These are phyloP conservation scores for Drosophila limbata DNA, from an alignment of 2,888 invertebrate species.

Conservation along the genomic window DNA sequence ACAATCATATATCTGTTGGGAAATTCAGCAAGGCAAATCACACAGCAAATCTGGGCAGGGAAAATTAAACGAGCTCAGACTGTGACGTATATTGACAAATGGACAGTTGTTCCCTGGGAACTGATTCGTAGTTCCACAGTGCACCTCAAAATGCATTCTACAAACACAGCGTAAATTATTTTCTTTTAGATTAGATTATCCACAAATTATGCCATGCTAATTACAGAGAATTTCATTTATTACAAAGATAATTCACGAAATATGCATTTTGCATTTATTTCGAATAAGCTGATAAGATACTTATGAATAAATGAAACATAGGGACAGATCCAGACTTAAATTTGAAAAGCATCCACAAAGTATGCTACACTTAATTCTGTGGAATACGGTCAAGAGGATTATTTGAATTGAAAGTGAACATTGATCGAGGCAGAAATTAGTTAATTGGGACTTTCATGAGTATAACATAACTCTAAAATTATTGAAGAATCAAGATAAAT, in stretches of 20 bases:
- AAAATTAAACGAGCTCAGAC: conserved; percentile 4
- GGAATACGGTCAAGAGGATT: neutral
- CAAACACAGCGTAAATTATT: neutral
- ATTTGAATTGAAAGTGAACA: neutral
- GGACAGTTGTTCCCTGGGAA: neutral
- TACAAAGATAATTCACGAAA: no score
- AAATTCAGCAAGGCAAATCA: conserved; percentile 10
- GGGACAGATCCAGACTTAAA: no score
- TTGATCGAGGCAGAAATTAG: neutral
- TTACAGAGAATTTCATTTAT: no score
- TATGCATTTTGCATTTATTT: no score
- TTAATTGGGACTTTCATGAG: neutral
- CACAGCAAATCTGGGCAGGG: conserved; percentile 5
- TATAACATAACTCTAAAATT: neutral
- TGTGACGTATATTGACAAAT: conserved; percentile 12
- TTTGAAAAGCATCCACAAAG: neutral
- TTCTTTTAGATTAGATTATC: neutral
- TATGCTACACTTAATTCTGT: neutral
- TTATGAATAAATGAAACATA: no score
- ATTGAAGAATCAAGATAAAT: neutral
- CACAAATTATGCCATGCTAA: no score
- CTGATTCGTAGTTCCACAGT: neutral
- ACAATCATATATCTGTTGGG: conserved; percentile 1
- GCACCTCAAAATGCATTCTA: neutral
- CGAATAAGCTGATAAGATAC: no score